Base-by-base conservation (phyloP, 2,113 vertebrate species). In the Triplophysa siluroides region DNA sequence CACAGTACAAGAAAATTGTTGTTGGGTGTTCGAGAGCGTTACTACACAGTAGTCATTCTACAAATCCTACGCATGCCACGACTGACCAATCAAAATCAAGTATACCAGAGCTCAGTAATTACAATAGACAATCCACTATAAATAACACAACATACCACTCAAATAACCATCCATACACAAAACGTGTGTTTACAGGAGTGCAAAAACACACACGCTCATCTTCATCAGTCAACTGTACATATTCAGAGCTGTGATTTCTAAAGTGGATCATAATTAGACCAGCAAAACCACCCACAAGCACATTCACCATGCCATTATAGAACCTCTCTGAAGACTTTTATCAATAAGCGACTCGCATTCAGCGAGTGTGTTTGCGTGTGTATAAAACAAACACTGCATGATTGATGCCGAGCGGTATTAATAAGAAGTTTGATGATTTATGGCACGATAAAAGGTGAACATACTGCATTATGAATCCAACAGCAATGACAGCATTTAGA, bases 241-340 rank as follows among this genome's bases (percentile, higher is more conserved):
- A 47, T 60, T 75, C 72, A 13, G 52, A 74, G 38, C 1, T 21
- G 16, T 29, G 72, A 63, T 76, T 76, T 76, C n/a, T 50, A 11
- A 76, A 76, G 61, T 65, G 74, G 13, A 29, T 76, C 61, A 76
- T 76, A 76, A 76, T 76, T 76, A 26, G 61, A 76, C 61, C 43
- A 38, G 74, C 45, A 33, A 76, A 76, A 65, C 58, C 74, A 65
- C 74, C 74, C 60, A 65, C 62, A 62, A 54, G 45, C 26, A 29
- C 43, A 77, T 77, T 7, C 18, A 38, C 24, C 6, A 54, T 8
- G 3, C 24, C 45, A 52, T 77, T 54, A 38, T 2, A 11, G 19
- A 52, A 24, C 21, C 38, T 74, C 23, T 74, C 56, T 56, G 14
- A 74, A 77, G 45, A 24, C 74, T 24, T 65, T 65, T 65, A 33